A percentile compares a stretch with the other conserved stretches of the same genome.
phyloP scores from a whole-genome alignment of 2,888 invertebrate genomes.

The Hypselothyrea guttata region DNA sequence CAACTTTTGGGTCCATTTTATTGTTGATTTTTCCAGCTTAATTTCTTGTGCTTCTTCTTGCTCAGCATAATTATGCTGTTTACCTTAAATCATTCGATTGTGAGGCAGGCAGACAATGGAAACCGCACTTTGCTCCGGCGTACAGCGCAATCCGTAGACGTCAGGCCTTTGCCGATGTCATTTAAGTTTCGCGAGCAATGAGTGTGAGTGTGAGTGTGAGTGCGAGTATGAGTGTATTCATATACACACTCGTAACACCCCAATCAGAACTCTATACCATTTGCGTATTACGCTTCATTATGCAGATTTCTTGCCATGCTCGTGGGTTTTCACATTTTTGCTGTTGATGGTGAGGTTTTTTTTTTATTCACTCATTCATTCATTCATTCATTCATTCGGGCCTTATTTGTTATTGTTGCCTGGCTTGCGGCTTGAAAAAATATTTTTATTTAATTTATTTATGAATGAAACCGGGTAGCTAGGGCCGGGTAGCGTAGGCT shows the following conservation, averaged over 20 bases:
- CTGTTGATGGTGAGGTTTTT: conserved; percentile 26
- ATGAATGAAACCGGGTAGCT: conserved; percentile 67
- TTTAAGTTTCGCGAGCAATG: conserved; percentile 6
- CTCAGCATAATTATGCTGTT: conserved; percentile 46
- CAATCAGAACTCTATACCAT: conserved; percentile 71
- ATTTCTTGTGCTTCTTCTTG: not conserved
- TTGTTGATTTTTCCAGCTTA: no score
- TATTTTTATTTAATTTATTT: conserved; percentile 80
- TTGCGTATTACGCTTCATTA: conserved; percentile 78
- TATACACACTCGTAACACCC: conserved; percentile 4
- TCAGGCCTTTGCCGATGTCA: not conserved
- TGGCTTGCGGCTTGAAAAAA: conserved; percentile 78
- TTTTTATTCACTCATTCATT: no score
- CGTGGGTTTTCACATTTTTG: conserved; percentile 29
- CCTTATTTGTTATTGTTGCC: conserved; percentile 76
- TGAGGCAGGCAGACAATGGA: conserved; percentile 26
- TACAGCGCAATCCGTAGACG: not conserved
- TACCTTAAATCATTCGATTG: conserved; percentile 53
- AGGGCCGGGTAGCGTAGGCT: conserved; percentile 39
- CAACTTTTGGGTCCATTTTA: no score
- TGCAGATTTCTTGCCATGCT: conserved; percentile 71
- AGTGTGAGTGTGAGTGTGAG: no score
- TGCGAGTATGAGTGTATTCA: not conserved
- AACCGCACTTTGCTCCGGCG: conserved; percentile 38
- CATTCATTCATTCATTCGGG: no score